Base-by-base conservation (phyloP, 2,888 invertebrate genomes). In the Cancer borealis region DNA sequence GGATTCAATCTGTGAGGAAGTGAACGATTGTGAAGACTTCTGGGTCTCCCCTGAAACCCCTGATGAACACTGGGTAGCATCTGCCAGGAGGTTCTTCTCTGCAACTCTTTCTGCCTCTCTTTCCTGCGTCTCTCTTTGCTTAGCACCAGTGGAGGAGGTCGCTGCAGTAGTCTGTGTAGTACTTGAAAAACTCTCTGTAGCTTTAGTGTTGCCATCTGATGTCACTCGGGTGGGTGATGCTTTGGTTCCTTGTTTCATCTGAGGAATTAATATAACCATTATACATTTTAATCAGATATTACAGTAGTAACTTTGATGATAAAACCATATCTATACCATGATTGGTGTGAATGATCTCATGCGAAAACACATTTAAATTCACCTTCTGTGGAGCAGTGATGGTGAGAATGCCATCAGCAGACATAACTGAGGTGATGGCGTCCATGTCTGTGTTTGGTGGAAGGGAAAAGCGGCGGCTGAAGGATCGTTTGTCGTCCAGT, bases 371-470 rank as follows among this genome's bases (percentile, higher is more conserved):
- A 88, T 5, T 14, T 73, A 49, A 49, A 87, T 92, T 92, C 54
- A 94, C 94, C 92, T 54, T 95, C 45, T 95, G 94, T 0, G 95
- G 94, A 30, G 94, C 95, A 6, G 92, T 95, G 91, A 95, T 95
- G 39, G 95, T 95, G 14, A 95, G 95, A 46, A 95, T 94, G 17
- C 95, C 95, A 47, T 95, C 95, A 8, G 94, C 87, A 3, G 95
- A 95, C 92, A 95, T 94, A 46, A 94, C 95, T 5, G 95, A 95
- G 54, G 93, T 73, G 54, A 95, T 89, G 60, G 95, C 90, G 14
- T 91, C 92, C 45, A 95, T 92, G 47, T 94, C 93, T 14, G 92
- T 92, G 66, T 49, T 54, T 8, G 89, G 89, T n/a, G 95, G 95
- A 10, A 95, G 92, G 30, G 92, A n/a, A 91, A 95, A 95, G 66